Evolutionary conservation across 2,113 vertebrate genomes (phyloP), one percentile per base, ranked within the genome.

Genomic region (Proteles cristata): DNA sequence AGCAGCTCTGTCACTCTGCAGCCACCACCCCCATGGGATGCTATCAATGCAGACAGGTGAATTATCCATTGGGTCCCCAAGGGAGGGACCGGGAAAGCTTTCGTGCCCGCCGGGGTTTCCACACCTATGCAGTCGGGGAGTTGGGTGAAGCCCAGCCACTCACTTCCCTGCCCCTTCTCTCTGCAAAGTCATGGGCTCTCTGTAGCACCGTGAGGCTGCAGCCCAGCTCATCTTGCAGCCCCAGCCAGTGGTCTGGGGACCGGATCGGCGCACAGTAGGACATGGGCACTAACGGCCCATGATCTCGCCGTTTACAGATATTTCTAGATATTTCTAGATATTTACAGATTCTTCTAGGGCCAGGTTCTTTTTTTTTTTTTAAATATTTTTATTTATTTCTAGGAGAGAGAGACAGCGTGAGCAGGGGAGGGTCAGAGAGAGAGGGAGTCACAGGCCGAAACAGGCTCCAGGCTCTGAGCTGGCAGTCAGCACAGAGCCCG

Each of bases 181-280:
- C 68, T 15, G 31, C 8, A 53, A 28, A 21, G 33, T 31, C 8
- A 7, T 17, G 35, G 14, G 93, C 35, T n/a, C 61, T 45, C 63
- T 0, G 7, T 2, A 35, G 87, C 58, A 6, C 25, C 5, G 0
- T 0, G 31, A 76, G 63, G 74, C 48, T 58, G 6, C 9, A 2
- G 26, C 17, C 71, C 26, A 26, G 26, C 26, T 12, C 83, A 28
- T 8, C 48, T 23, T 39, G 23, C 26, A 45, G 66, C 28, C 73
- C 16, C 1, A 2, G 79, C 28, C 26, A 35, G 61, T 3, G 5
- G 4, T 66, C 31, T 66, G 0, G 0, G 53, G 35, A 12, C 73
- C 33, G 58, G 25, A 33, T 69, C 77, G 58, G 63, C 25, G 4
- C 66, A 50, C 4, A 48, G 50, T 2, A 45, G 28, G 50, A 31